Evolutionary conservation across 2,888 invertebrate species (phyloP).

Genomic region (Tetramorium bicarinatum): DNA sequence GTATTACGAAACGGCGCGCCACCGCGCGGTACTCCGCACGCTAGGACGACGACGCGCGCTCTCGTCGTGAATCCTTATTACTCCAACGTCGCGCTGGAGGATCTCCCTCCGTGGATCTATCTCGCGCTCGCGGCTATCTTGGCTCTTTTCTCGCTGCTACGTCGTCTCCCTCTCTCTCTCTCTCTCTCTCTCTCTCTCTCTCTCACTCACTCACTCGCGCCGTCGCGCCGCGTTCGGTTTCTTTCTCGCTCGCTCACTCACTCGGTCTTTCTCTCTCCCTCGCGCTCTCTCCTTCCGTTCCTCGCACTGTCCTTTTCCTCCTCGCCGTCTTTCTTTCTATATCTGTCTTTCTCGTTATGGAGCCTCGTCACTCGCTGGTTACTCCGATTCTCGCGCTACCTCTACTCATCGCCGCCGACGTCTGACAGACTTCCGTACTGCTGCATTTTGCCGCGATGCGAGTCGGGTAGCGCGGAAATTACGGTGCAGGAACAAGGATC

Average conservation of each 20-base stretch:
- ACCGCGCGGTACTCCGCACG: conserved; percentile 25
- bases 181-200: conserved; percentile 25
- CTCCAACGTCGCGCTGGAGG: conserved; percentile 40
- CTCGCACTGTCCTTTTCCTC: conserved; percentile 25
- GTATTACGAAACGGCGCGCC: conserved; percentile 44
- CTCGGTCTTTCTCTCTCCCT: not conserved
- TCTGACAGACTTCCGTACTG: conserved; percentile 64
- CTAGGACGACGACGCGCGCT: conserved; percentile 21
- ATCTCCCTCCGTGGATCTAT: not conserved
- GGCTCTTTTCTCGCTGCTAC: not conserved
- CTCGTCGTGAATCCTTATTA: conserved; percentile 36
- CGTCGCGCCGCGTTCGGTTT: conserved; percentile 7
- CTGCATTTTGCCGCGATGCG: conserved; percentile 70
- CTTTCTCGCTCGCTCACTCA: conserved; percentile 4
- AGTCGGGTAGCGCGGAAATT: conserved; percentile 1
- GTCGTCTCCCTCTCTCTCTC: conserved; percentile 22
- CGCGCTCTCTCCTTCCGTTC: conserved; percentile 29
- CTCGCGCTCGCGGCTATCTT: conserved; percentile 1
- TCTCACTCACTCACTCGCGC: not conserved
- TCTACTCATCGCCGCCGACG: conserved; percentile 62
- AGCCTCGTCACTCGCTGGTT: conserved; percentile 61
- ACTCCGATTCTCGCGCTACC: conserved; percentile 65
- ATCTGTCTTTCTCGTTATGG: conserved; percentile 45
- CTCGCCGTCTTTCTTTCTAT: conserved; percentile 50
- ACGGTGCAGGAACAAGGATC: not conserved